Evolutionary conservation across 2,797 vertebrate genomes (phyloP), one percentile per base, ranked within the genome.

Genomic region (Artibeus lituratus): DNA sequence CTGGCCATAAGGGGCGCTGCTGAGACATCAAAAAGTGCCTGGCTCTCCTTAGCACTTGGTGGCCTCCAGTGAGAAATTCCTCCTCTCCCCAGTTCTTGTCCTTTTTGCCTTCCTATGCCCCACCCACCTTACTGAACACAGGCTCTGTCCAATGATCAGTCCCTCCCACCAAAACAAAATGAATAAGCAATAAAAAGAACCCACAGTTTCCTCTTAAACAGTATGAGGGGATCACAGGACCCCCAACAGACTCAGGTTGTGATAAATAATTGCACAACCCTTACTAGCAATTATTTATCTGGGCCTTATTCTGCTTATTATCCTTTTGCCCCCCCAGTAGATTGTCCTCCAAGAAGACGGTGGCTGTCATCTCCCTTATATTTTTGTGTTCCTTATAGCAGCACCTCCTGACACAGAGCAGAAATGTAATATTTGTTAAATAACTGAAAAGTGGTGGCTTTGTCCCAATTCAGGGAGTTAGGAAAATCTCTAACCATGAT

Each of bases 1-100:
- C 59, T 10, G 65, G 18, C 8, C n/a, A 15, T 21, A 32, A 80
- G 65, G 15, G 35, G 22, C 24, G 24, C 26, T 9, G 9, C 6
- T 2, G 6, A 47, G n/a, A 35, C n/a, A 32, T 15, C 8, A 12
- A 32, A 37, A 70, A 15, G 0, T 0, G 2, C 10, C 3, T 12
- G 5, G 9, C 2, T 59, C 32, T 49, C 74, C 39, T 53, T 11
- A 24, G 4, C 42, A 14, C 10, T 39, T 26, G 8, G 0, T 24
- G 77, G 32, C 12, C 35, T 76, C 80, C 72, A 39, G 10, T 32
- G 26, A 80, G 35, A 87, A 47, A 22, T 49, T 24, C 84, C 86
- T 37, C 32, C n/a, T 2, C 2, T 24, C 15, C 5, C n/a, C 9
- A 62, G 24, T 9, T 39, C 15, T 76, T 80, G 49, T 53, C 51